Evolutionary conservation across 2,888 invertebrate species (phyloP), one percentile per base, ranked within the genome.

Genomic region (Eustalomyia histrio): DNA sequence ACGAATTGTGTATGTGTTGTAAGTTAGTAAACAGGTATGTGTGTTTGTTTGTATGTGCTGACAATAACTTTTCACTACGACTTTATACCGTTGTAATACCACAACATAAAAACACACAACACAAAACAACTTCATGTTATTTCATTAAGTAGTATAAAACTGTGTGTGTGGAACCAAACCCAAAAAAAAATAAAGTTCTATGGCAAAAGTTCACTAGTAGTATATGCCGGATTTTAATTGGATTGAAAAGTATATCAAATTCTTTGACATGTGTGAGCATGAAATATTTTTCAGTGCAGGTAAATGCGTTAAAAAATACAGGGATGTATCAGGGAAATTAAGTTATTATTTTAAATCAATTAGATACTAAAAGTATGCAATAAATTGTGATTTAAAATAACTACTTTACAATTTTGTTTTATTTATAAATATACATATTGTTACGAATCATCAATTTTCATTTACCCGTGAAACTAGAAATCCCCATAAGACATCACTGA

Each of bases 141-240:
- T 76, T 57, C 47, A 14, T 43, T 58, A 58, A 65, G 50, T 39
- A 55, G 58, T 58, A 47, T 39, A 9, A 14, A 7, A 39, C n/a
- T n/a, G 12, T 39, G 12, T 14, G 55, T 55, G 29, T 21, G 9
- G 29, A n/a, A 18, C 18, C 14, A 69, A 76, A 21, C 9, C 47
- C n/a, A n/a, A n/a, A 50, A 12, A 14, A 47, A 57, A 24, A 58
- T 16, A 71, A 60, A 39, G 35, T 21, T 39, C 18, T 64, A 71
- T 39, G 69, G 57, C 57, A 43, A 69, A 72, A 72, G 72, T 78
- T 60, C 17, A 67, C 10, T 53, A 60, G n/a, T 53, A 60, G n/a
- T 47, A 47, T 47, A 52, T 65, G 53, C 18, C 9, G 18, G 61
- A 67, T 78, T 72, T 78, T 72, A 78, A 78, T 78, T 78, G 78